Percentiles rank a stretch among this genome's conserved stretches.
phyloP scores from a whole-genome alignment of 2,888 invertebrate species.

The Diaprepes abbreviatus region DNA sequence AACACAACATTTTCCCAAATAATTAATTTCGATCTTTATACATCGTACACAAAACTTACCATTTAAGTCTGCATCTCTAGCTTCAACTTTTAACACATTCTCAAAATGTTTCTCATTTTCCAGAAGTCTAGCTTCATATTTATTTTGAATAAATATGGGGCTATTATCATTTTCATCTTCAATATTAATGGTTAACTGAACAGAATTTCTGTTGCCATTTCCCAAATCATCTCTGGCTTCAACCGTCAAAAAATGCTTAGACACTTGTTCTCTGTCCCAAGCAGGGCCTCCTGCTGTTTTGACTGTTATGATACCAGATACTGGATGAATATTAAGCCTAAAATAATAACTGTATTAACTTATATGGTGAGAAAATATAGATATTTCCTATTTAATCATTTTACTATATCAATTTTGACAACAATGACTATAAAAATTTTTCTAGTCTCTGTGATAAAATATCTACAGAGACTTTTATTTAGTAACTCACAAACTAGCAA shows the following conservation, averaged over 20 bases:
- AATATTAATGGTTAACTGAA: conserved; percentile 85
- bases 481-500: conserved; percentile 88
- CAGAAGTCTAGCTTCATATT: conserved; percentile 85
- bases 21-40: too few relatives aligned
- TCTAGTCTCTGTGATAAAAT: too few relatives aligned
- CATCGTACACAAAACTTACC: too few relatives aligned
- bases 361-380: too few relatives aligned
- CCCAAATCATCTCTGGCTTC: conserved; percentile 92
- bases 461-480: too few relatives aligned
- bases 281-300: conserved; percentile 80
- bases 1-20: too few relatives aligned
- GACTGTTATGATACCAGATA: conserved; percentile 88
- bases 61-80: conserved; percentile 87
- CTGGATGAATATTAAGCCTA: conserved; percentile 84
- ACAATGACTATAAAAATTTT: too few relatives aligned
- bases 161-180: conserved; percentile 92
- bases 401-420: too few relatives aligned
- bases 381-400: too few relatives aligned
- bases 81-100: conserved; percentile 81
- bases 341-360: conserved; percentile 11
- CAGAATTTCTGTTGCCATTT: conserved; percentile 87
- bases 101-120: conserved; percentile 89
- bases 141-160: conserved; percentile 85
- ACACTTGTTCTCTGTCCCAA: conserved; percentile 88
- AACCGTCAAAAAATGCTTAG: conserved; percentile 88